These are phyloP conservation scores for Dendrolimus pini DNA, from an alignment of 2,888 invertebrate species.

Conservation along the genomic window DNA sequence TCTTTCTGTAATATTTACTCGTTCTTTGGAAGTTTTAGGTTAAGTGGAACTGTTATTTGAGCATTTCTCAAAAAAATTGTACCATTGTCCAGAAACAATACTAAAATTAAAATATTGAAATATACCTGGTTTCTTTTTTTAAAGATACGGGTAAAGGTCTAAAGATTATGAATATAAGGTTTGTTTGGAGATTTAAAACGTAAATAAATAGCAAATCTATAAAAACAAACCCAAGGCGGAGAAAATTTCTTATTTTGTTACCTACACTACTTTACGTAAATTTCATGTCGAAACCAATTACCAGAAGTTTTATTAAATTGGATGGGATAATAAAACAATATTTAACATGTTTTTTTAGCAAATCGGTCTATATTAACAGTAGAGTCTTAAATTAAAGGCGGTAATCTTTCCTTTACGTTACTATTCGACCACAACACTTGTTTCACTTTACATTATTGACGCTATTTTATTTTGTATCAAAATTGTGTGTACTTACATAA, in stretches of 20 bases:
- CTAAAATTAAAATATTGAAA: background rate
- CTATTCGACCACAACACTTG: background rate
- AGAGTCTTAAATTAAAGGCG: background rate
- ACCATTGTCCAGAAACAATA: background rate
- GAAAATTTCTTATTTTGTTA: background rate
- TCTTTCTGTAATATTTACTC: too few species aligned
- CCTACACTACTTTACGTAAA: background rate
- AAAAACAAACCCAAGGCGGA: background rate
- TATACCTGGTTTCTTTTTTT: background rate
- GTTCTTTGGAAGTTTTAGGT: too few species aligned
- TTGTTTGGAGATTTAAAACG: background rate
- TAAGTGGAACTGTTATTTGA: background rate
- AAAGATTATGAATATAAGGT: background rate
- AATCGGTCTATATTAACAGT: background rate
- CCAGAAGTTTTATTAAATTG: background rate
- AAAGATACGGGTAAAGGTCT: background rate
- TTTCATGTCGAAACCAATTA: background rate
- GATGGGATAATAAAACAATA: background rate
- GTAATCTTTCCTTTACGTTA: background rate
- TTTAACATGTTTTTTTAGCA: background rate
- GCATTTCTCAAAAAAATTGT: background rate
- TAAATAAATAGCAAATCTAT: background rate
- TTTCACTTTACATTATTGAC: background rate
- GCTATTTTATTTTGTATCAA: background rate
- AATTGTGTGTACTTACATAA: background rate